Evolutionary conservation across 2,888 invertebrate genomes (phyloP), one percentile per base, ranked within the genome.

Genomic region (Scaeva pyrastri): DNA sequence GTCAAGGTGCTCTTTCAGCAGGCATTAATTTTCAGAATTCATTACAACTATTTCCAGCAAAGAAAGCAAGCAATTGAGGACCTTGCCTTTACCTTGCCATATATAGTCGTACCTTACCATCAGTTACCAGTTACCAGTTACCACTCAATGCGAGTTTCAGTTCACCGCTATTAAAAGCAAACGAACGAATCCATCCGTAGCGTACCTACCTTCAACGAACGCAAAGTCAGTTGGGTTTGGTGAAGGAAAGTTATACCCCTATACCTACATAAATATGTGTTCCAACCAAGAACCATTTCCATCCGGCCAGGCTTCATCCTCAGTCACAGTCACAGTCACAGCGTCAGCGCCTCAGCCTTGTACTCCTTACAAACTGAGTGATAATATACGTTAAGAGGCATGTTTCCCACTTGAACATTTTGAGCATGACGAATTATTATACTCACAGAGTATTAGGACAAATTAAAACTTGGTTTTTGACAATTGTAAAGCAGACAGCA

Each of bases 1-100:
- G 85, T 85, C 85, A 85, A 80, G 85, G 85, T 85, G 80, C 85
- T 76, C 85, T 85, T 85, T 81, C 81, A 81, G 52, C 68, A 70
- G 73, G 76, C 68, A 81, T 85, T 85, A 72, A 75, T 81, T 85
- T 85, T 68, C 80, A 81, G 85, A 85, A 85, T 81, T 85, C 85
- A 85, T 85, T 85, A 85, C 68, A 85, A 85, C 85, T 85, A 85
- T 77, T 81, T 72, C 68, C 50, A 70, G 85, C 68, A 72, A 80
- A 48, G 36, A 66, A 64, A 68, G 73, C 41, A 68, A 55, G 70
- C 39, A 78, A 68, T 77, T 60, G 70, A 77, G 62, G 62, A 68
- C 58, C 60, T 52, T 52, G 68, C 56, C 21, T 60, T 58, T n/a
- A 14, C 8, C 43, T 48, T 31, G n/a, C 55, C 55, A 1, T 48